Evolutionary conservation across 1,140 invertebrate species (phyloP), one percentile per base, ranked within the genome.

Genomic region (Diabrotica undecimpunctata): DNA sequence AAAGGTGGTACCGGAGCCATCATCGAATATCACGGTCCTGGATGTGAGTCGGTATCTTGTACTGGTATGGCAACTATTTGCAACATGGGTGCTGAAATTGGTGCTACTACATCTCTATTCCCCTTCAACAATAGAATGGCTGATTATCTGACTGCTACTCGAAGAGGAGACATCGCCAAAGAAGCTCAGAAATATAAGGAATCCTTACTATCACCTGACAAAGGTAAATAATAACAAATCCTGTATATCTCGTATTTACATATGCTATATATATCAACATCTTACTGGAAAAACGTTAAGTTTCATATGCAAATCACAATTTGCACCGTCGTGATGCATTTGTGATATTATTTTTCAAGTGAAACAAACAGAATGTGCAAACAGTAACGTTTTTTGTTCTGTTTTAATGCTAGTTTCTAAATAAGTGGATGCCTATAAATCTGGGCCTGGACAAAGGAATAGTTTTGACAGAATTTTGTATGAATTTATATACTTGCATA

Each of bases 61-160:
- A 99, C 97, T 41, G 97, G 96, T 62, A 98, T 99, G 95, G 97
- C 94, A 8, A 99, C 97, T 37, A 99, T 99, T 79, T 99, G 98
- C 80, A 99, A 99, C 82, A 99, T 99, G 98, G 98, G 98, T 65
- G 98, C 98, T 71, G 98, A 99, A 83, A 99, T 99, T 74, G 98
- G 98, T 70, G 98, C 98, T 2, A 99, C 98, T 7, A 99, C 98
- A 6, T 98, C 95, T 8, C 83, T 99, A 25, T 99, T 99, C 83
- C 97, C 98, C 0, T 99, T 92, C 86, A 99, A 99, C 79, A 82
- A 85, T 12, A 86, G 96, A 67, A 99, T 99, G 96, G 87, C 86
- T 61, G 91, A 95, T 72, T 99, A 99, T 77, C 82, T 99, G 38
- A 88, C 88, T 71, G 90, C 96, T 0, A 99, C 98, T n/a, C 86